Evolutionary conservation across 2,113 vertebrate species (phyloP), one percentile per base, ranked within the genome.

Genomic region (Ceratotherium simum): DNA sequence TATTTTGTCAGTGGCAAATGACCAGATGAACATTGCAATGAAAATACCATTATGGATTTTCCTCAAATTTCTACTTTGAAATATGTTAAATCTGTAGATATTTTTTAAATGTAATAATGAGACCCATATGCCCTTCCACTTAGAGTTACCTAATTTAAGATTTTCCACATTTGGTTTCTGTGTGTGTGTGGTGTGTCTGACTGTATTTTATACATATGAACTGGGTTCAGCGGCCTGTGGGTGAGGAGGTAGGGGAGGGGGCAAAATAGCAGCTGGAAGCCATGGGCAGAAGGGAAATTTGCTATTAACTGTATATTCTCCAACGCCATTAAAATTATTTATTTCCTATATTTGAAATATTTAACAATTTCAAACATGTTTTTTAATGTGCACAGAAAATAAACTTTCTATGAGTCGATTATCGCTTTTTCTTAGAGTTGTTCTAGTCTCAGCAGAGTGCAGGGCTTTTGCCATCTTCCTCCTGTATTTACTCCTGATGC

Each of bases 341-440:
- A 65, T 4, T 58, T 51, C 3, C 27, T 29, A 23, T 18, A 8
- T 36, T 75, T 78, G 51, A 88, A 83, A 62, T 76, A 62, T 56
- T 17, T 16, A 72, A 72, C 27, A 76, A 14, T 42, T 76, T 58
- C 79, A 67, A 46, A 65, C 36, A 75, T 51, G 88, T 27, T 90
- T 92, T 54, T 70, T 73, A 48, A 51, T 31, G 46, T 83, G 11
- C 36, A 65, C 54, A 91, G 73, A 76, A 90, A 95, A 39, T 48
- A n/a, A 67, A 39, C 25, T 72, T n/a, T 36, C n/a, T 48, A 33
- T 33, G n/a, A 67, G 2, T 80, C 1, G 0, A n/a, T 69, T 56
- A 9, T 16, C 85, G 42, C 10, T 72, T 79, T 76, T 67, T 18
- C 58, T 36, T 48, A 27, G 72, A 46, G 4, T 58, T 75, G 64